A percentile compares a stretch with the other conserved stretches of the same genome.
These are phyloP conservation scores for Urocolius indicus DNA, from an alignment of 2,113 vertebrate species.

Conservation along the genomic window DNA sequence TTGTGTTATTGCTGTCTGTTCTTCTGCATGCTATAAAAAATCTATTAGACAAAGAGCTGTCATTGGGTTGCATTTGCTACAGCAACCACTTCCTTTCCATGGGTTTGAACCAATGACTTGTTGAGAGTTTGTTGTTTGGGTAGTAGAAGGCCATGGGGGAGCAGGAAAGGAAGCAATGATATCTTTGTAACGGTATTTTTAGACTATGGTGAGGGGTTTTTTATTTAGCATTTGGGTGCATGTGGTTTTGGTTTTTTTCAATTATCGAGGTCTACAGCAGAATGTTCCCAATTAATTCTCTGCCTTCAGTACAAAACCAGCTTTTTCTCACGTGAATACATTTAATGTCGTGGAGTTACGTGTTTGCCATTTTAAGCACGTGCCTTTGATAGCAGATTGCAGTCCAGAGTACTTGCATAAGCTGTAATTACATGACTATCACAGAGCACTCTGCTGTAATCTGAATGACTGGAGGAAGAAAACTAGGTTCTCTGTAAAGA, in stretches of 20 bases:
- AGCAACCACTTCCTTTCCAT: background rate
- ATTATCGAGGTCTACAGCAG: background rate
- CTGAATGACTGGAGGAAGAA: background rate
- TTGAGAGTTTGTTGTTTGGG: background rate
- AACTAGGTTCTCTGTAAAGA: background rate
- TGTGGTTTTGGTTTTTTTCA: background rate
- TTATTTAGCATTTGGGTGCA: background rate
- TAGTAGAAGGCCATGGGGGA: background rate
- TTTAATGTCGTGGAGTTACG: background rate
- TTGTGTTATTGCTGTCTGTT: background rate
- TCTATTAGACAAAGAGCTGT: background rate
- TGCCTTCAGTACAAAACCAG: background rate
- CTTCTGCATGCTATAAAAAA: background rate
- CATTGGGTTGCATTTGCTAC: background rate
- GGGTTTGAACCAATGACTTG: background rate
- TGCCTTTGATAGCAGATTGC: background rate
- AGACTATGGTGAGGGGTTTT: background rate
- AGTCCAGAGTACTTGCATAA: background rate
- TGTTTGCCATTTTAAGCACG: background rate
- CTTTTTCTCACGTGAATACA: background rate
- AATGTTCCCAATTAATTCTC: background rate
- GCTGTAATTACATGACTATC: fast-evolving
- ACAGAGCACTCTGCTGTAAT: background rate
- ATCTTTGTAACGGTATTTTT: conserved; percentile 17
- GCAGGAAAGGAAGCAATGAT: background rate